phyloP scores from a whole-genome alignment of 2,113 vertebrate species.

The Eira barbara region DNA sequence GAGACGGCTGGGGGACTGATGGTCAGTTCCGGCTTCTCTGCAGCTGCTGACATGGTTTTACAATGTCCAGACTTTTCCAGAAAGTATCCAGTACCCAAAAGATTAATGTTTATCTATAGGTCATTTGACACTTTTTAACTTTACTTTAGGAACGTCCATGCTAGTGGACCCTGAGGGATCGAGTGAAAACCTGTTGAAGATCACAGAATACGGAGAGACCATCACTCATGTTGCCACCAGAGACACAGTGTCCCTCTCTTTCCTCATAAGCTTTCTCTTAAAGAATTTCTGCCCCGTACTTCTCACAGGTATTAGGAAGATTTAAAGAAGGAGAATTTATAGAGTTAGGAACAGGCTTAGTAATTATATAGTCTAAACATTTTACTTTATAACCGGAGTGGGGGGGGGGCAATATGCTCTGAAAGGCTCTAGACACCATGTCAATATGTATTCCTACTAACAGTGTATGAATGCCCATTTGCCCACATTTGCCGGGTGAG shows the following conservation, averaged over 20 bases:
- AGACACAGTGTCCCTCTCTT: conserved; percentile 77
- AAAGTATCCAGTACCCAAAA: background rate
- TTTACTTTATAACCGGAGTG: background rate
- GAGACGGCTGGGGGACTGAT: background rate
- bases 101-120: background rate
- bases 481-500: background rate
- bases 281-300: conserved; percentile 78
- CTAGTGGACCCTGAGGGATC: background rate
- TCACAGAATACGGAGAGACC: background rate
- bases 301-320: conserved; percentile 76
- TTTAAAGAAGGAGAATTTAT: background rate
- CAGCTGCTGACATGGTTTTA: background rate
- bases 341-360: background rate
- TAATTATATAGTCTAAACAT: background rate
- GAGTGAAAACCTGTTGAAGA: background rate
- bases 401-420: background rate
- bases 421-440: background rate
- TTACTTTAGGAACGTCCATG: conserved; percentile 46
- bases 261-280: conserved; percentile 79
- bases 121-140: background rate
- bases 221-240: conserved; percentile 66
- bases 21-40: background rate
- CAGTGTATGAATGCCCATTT: background rate
- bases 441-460: background rate
- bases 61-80: background rate